A percentile compares a stretch with the other conserved stretches of the same genome.
These are phyloP conservation scores for Anguilla obscura DNA, from an alignment of 2,797 vertebrate genomes.

Conservation along the genomic window DNA sequence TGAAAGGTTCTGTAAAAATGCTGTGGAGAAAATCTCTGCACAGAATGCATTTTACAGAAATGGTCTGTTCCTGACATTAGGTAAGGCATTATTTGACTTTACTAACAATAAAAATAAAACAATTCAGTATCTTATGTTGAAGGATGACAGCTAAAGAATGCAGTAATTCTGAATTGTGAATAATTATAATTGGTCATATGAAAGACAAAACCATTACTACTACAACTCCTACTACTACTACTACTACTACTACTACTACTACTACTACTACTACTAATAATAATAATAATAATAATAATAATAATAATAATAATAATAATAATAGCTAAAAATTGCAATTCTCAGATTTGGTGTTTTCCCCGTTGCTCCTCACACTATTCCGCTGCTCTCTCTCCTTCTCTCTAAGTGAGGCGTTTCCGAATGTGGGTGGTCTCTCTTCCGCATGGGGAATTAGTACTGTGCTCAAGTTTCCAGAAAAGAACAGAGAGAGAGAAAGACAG, in stretches of 20 bases:
- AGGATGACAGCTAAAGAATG: no score
- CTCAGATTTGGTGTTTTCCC: neutral
- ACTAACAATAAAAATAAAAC: no score
- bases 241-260: neutral
- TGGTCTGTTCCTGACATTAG: no score
- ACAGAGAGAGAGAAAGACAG: neutral
- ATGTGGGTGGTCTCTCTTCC: constrained; percentile 74
- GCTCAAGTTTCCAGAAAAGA: constrained; percentile 71
- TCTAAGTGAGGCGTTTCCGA: constrained; percentile 72
- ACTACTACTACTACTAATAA: constrained; percentile 12
- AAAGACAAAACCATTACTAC: no score
- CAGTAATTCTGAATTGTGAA: no score
- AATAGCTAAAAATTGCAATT: neutral
- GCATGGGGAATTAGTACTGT: constrained; percentile 65
- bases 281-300: neutral
- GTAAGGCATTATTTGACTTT: no score
- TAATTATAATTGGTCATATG: no score
- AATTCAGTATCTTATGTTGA: no score
- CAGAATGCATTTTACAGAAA: no score
- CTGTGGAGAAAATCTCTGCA: no score
- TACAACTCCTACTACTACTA: constrained; percentile 14
- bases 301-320: neutral
- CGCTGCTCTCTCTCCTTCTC: constrained; percentile 46
- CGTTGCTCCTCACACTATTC: constrained; percentile 43
- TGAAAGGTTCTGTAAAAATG: no score